A percentile compares a stretch with the other conserved stretches of the same genome.
Conservation (phyloP, 2,888 invertebrate species). For the Nymphalis urticae region DNA sequence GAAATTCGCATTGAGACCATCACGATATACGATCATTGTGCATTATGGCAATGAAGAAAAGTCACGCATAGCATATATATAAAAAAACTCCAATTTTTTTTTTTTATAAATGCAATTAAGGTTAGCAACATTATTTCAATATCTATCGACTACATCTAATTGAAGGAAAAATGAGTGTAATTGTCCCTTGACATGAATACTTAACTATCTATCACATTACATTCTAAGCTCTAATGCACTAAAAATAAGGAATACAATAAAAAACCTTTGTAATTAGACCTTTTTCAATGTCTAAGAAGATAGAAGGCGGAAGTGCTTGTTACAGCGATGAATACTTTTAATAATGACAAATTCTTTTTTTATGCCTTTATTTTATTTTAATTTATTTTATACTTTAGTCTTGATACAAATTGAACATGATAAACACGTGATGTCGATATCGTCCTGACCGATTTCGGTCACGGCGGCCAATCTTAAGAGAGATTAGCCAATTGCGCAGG, state of each 20-base stretch:
- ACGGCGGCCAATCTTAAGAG: too few relatives aligned
- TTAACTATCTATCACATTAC: neutral
- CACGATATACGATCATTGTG: too few relatives aligned
- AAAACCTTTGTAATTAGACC: neutral
- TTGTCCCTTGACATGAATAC: constrained; percentile 5
- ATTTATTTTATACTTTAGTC: too few relatives aligned
- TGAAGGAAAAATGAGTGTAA: neutral
- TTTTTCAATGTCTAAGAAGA: constrained; percentile 5
- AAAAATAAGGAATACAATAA: neutral
- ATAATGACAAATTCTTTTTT: too few relatives aligned
- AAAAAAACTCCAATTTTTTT: neutral
- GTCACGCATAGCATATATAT: too few relatives aligned
- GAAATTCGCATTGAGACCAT: too few relatives aligned
- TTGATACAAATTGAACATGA: too few relatives aligned
- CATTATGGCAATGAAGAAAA: too few relatives aligned
- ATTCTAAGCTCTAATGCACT: neutral
- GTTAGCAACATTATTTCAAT: neutral
- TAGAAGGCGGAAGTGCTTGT: constrained; percentile 1
- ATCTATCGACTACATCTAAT: neutral
- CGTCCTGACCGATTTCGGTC: too few relatives aligned
- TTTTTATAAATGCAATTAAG: neutral
- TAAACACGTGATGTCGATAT: too few relatives aligned
- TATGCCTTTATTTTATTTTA: too few relatives aligned
- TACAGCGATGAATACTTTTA: neutral
- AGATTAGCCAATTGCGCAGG: too few relatives aligned